phyloP scores from a whole-genome alignment of 92 coral and sea anemone species.

The Palythoa grandis region DNA sequence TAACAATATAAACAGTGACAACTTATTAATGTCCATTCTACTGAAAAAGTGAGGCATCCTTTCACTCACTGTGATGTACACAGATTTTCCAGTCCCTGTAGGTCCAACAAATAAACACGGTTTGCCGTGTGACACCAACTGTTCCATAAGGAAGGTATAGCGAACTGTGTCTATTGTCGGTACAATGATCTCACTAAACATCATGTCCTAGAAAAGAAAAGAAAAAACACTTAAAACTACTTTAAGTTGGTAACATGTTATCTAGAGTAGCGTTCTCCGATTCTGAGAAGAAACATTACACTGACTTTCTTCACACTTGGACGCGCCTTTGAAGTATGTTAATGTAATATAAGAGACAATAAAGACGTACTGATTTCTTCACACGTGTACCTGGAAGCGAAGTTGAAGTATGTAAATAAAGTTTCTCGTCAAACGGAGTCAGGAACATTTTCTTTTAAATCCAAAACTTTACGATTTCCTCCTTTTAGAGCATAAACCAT shows the following conservation, averaged over 20 bases:
- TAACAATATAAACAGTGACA: too few relatives aligned
- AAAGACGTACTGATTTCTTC: too few relatives aligned
- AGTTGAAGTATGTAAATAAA: too few relatives aligned
- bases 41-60: background rate
- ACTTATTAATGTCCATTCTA: background rate
- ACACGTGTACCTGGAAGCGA: too few relatives aligned
- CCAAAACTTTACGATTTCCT: background rate
- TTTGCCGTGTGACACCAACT: conserved; percentile 86
- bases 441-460: background rate
- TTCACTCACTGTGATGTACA: conserved; percentile 93
- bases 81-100: conserved; percentile 98
- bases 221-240: background rate
- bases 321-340: too few relatives aligned
- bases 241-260: too few relatives aligned
- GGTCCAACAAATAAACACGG: conserved; percentile 98
- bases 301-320: too few relatives aligned
- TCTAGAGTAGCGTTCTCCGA: too few relatives aligned
- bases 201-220: conserved; percentile 82
- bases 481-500: background rate
- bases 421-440: too few relatives aligned
- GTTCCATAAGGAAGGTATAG: conserved; percentile 94
- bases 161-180: conserved; percentile 99
- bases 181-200: conserved; percentile 95
- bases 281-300: too few relatives aligned
- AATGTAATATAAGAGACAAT: too few relatives aligned